Conservation (phyloP, 2,888 invertebrate species). For the Himalopsyche anomala region DNA sequence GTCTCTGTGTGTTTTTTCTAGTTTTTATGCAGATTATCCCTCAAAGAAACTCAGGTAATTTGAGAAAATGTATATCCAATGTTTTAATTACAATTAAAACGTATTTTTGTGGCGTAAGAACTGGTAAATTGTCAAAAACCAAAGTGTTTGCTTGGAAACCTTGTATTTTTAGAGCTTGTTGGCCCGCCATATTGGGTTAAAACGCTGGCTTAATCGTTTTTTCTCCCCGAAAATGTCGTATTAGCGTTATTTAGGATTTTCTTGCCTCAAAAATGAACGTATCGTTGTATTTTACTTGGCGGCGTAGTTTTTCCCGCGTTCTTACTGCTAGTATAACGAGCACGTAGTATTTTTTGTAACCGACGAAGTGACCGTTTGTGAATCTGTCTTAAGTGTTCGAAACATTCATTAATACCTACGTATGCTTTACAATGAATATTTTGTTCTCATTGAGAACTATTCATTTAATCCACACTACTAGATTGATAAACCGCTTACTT, state of each 20-base stretch:
- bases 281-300: conserved; percentile 72
- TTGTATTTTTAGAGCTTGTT: conserved; percentile 77
- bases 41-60: conserved; percentile 72
- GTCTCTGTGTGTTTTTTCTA: conserved; percentile 74
- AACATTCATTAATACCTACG: background rate
- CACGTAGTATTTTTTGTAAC: conserved; percentile 71
- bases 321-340: conserved; percentile 70
- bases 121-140: conserved; percentile 59
- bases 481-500: background rate
- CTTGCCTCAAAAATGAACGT: conserved; percentile 72
- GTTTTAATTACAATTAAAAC: conserved; percentile 63
- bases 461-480: background rate
- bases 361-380: conserved; percentile 56
- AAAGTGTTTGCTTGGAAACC: conserved; percentile 71
- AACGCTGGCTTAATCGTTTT: conserved; percentile 73
- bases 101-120: conserved; percentile 70
- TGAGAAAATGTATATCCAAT: conserved; percentile 58
- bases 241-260: conserved; percentile 68
- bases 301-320: conserved; percentile 76
- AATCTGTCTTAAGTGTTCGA: background rate
- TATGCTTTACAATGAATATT: background rate
- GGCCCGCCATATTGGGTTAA: conserved; percentile 84
- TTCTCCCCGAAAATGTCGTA: conserved; percentile 62
- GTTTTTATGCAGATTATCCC: conserved; percentile 73
- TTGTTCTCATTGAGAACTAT: background rate